These are phyloP conservation scores for Cryptophagus acutangulus DNA, from an alignment of 2,888 invertebrate genomes.

Conservation along the genomic window DNA sequence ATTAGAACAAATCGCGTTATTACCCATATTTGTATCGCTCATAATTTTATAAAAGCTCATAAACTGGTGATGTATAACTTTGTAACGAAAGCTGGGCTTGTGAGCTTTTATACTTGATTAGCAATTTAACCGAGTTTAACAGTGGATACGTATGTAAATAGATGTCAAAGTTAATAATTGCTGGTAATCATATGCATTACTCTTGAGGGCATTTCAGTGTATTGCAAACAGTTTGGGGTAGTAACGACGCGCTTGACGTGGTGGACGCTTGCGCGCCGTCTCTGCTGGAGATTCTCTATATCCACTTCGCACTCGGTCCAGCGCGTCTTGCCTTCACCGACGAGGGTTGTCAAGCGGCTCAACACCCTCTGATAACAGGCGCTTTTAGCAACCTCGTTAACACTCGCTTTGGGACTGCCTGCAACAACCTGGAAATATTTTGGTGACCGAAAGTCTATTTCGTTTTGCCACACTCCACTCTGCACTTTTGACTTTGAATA, in stretches of 20 bases:
- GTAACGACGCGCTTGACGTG: constrained; percentile 1
- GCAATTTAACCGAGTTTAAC: constrained; percentile 1
- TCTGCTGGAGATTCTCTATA: constrained; percentile 13
- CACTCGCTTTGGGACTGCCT: too few relatives aligned
- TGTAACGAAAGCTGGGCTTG: neutral
- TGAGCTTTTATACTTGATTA: constrained; percentile 1
- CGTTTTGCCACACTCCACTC: too few relatives aligned
- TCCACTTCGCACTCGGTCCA: constrained; percentile 30
- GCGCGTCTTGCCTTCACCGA: constrained; percentile 27
- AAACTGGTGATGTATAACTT: too few relatives aligned
- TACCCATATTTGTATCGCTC: too few relatives aligned
- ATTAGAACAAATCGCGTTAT: too few relatives aligned
- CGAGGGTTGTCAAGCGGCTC: constrained; percentile 25
- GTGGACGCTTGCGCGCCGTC: constrained; percentile 18
- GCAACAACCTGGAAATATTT: too few relatives aligned
- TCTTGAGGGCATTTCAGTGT: constrained; percentile 26
- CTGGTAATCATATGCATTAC: constrained; percentile 32
- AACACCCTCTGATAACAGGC: constrained; percentile 24
- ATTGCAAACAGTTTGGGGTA: constrained; percentile 25
- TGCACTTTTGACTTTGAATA: too few relatives aligned
- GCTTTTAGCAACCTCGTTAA: constrained; percentile 9
- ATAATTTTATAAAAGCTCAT: too few relatives aligned
- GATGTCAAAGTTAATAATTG: constrained; percentile 34
- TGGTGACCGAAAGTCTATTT: too few relatives aligned
- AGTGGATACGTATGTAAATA: constrained; percentile 28